phyloP scores from a whole-genome alignment of 2,797 vertebrate species.

The Mycteria americana region DNA sequence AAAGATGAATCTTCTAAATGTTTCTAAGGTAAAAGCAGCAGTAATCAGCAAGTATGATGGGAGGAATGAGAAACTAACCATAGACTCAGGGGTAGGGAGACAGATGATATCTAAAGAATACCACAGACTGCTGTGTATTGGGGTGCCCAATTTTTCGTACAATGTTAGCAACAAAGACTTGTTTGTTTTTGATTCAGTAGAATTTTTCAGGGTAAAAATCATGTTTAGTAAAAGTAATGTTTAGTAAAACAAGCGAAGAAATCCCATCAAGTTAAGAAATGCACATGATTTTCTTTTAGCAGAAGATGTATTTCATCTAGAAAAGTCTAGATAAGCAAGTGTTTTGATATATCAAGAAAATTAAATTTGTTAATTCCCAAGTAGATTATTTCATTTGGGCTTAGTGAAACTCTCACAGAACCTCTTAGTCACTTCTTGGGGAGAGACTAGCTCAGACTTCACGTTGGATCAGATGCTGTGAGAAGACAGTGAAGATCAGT shows the following conservation, averaged over 20 bases:
- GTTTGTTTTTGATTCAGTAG: neutral
- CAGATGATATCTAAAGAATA: neutral
- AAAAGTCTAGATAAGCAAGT: neutral
- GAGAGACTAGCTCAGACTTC: neutral
- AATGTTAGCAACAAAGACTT: neutral
- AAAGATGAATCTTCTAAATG: neutral
- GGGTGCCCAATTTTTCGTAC: neutral
- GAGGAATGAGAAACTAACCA: neutral
- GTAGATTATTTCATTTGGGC: neutral
- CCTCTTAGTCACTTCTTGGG: neutral
- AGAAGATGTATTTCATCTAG: neutral
- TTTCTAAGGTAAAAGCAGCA: neutral
- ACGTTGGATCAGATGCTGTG: neutral
- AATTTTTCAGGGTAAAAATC: neutral
- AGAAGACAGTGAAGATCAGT: neutral
- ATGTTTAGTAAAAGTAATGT: neutral
- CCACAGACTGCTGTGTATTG: rapidly evolving
- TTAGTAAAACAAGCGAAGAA: neutral
- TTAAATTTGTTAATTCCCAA: neutral
- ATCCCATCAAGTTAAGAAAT: neutral
- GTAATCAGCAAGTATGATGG: neutral
- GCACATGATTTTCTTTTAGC: neutral
- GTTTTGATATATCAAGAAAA: neutral
- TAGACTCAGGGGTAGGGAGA: neutral
- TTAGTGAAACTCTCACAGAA: neutral